Percentiles rank a stretch among this genome's conserved stretches.
Conservation (phyloP, 2,888 invertebrate species). For the Aromia moschata region DNA sequence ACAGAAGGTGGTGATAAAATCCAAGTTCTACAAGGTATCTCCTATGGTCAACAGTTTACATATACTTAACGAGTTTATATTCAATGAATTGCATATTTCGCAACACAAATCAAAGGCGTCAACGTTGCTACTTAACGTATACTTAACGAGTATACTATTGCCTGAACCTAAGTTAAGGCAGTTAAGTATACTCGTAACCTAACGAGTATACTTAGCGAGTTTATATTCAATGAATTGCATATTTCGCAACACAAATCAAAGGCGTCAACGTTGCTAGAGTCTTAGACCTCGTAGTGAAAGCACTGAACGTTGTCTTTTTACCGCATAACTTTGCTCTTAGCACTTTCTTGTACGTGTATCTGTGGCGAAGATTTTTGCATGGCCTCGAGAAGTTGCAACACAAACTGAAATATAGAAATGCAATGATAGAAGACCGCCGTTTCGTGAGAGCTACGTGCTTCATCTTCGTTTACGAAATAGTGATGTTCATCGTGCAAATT, state of each 20-base stretch:
- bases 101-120: not conserved
- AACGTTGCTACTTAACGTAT: not conserved
- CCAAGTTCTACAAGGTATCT: not conserved
- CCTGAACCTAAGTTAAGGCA: too few relatives aligned
- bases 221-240: too few relatives aligned
- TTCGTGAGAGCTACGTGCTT: not conserved
- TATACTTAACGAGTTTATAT: too few relatives aligned
- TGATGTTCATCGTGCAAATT: not conserved
- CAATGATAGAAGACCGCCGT: not conserved
- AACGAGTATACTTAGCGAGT: too few relatives aligned
- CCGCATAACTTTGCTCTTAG: not conserved
- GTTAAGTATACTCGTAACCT: too few relatives aligned
- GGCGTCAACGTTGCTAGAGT: not conserved
- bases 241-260: not conserved
- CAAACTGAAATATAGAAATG: not conserved
- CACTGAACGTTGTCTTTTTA: not conserved
- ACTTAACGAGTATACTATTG: too few relatives aligned
- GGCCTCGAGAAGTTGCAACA: not conserved
- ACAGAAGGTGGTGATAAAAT: not conserved
- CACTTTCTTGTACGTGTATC: not conserved
- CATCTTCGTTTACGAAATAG: not conserved
- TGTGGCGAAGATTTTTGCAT: not conserved
- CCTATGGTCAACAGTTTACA: too few relatives aligned
- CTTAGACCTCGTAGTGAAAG: not conserved
- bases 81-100: too few relatives aligned